Evolutionary conservation across 2,797 vertebrate species (phyloP).

Genomic region (Carapus acus): DNA sequence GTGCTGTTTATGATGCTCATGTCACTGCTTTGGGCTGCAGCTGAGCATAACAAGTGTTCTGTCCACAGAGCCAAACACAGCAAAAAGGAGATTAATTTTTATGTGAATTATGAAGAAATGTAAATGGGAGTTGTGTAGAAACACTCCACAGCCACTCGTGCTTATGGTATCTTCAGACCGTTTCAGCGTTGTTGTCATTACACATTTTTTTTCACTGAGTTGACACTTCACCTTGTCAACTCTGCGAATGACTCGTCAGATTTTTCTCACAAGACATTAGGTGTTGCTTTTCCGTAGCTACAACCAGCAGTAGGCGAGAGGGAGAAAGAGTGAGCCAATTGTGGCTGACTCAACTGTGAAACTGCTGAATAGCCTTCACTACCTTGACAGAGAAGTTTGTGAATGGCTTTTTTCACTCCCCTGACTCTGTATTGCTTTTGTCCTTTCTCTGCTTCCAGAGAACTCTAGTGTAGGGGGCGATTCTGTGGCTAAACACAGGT

Average conservation of each 20-base stretch:
- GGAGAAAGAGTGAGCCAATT: conserved; percentile 37
- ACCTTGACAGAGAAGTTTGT: conserved; percentile 48
- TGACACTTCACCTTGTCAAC: conserved; percentile 31
- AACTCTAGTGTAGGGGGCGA: conserved; percentile 21
- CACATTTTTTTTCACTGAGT: conserved; percentile 35
- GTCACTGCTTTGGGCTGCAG: conserved; percentile 1
- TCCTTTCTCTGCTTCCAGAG: conserved; percentile 41
- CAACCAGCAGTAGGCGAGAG: conserved; percentile 43
- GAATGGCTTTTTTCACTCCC: conserved; percentile 17
- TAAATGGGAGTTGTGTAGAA: no score
- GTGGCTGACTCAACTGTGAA: conserved; percentile 33
- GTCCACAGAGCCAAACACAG: no score
- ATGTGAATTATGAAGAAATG: no score
- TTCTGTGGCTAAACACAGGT: conserved; percentile 18
- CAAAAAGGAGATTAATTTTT: no score
- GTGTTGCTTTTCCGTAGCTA: conserved; percentile 54
- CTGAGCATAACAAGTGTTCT: background rate
- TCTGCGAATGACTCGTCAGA: conserved; percentile 29
- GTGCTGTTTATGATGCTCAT: conserved; percentile 3
- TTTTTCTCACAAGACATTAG: conserved; percentile 48
- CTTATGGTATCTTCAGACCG: no score
- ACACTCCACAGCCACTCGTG: no score
- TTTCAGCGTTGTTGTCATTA: no score
- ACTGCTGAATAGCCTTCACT: conserved; percentile 24
- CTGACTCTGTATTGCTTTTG: conserved; percentile 41